A percentile compares a stretch with the other conserved stretches of the same genome.
These are phyloP conservation scores for Hemibagrus guttatus DNA, from an alignment of 2,797 vertebrate species.

Conservation along the genomic window DNA sequence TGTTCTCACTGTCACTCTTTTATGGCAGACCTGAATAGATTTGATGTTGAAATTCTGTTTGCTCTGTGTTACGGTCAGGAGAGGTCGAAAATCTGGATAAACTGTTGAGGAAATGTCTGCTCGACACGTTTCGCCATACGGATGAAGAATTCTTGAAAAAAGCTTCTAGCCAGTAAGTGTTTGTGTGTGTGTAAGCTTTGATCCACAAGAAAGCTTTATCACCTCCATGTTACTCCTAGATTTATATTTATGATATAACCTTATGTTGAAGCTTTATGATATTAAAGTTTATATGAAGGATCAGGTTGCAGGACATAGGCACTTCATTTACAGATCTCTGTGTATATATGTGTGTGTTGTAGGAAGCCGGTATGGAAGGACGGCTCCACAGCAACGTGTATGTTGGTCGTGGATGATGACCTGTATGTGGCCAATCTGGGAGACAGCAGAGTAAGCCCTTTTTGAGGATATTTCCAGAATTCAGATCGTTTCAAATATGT, in stretches of 20 bases:
- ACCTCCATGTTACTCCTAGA: no score
- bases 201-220: background rate
- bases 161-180: conserved; percentile 92
- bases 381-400: conserved; percentile 92
- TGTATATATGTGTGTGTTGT: conserved; percentile 53
- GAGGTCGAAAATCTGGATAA: conserved; percentile 85
- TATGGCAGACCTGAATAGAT: background rate
- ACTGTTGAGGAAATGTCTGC: conserved; percentile 88
- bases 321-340: background rate
- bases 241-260: background rate
- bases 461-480: background rate
- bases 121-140: conserved; percentile 91
- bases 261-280: background rate
- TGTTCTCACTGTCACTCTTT: no score
- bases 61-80: conserved; percentile 67
- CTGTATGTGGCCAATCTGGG: conserved; percentile 94
- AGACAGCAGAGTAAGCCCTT: conserved; percentile 85
- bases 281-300: background rate
- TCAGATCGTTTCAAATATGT: background rate
- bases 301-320: background rate
- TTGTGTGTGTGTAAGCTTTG: background rate
- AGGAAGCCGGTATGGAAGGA: conserved; percentile 98
- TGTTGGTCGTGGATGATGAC: conserved; percentile 85
- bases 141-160: conserved; percentile 95
- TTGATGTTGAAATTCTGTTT: background rate